Conservation (phyloP, 1,140 invertebrate species). For the Cotesia glomerata region DNA sequence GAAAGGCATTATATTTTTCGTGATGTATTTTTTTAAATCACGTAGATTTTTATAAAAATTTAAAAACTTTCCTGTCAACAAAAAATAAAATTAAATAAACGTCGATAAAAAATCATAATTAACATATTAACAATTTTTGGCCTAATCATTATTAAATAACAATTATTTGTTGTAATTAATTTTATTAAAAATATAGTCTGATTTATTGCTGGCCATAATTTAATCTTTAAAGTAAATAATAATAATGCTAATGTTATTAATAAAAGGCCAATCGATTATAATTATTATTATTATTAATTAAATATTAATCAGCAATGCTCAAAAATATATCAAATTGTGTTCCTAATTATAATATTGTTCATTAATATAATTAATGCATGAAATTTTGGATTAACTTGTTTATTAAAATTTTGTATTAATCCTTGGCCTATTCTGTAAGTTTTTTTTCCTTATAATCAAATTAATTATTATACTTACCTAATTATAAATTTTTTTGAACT, state of each 20-base stretch:
- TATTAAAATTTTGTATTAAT: slow-evolving; percentile 37
- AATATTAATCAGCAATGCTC: slow-evolving; percentile 26
- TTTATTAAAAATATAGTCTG: not conserved
- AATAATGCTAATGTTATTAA: not conserved
- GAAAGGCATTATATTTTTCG: slow-evolving; percentile 57
- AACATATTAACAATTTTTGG: slow-evolving; percentile 18
- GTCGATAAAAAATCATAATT: slow-evolving; percentile 23
- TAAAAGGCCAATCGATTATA: slow-evolving; percentile 8
- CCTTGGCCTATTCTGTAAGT: slow-evolving; percentile 60
- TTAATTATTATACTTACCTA: slow-evolving; percentile 9
- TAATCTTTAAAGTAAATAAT: not conserved
- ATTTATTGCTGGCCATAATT: not conserved
- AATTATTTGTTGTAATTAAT: not conserved
- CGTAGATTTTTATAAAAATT: slow-evolving; percentile 54
- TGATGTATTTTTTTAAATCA: slow-evolving; percentile 58
- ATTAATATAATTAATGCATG: slow-evolving; percentile 39
- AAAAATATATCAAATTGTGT: slow-evolving; percentile 27
- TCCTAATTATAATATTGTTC: slow-evolving; percentile 26
- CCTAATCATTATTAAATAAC: not conserved
- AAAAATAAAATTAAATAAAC: not conserved
- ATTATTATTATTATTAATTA: too few relatives aligned
- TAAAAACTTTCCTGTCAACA: not conserved
- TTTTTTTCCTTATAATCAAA: slow-evolving; percentile 31
- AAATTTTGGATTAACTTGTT: slow-evolving; percentile 23
- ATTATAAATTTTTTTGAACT: slow-evolving; percentile 25